Percentiles rank a stretch among this genome's conserved stretches.
phyloP scores from a whole-genome alignment of 2,888 invertebrate species.

The Tuta absoluta region DNA sequence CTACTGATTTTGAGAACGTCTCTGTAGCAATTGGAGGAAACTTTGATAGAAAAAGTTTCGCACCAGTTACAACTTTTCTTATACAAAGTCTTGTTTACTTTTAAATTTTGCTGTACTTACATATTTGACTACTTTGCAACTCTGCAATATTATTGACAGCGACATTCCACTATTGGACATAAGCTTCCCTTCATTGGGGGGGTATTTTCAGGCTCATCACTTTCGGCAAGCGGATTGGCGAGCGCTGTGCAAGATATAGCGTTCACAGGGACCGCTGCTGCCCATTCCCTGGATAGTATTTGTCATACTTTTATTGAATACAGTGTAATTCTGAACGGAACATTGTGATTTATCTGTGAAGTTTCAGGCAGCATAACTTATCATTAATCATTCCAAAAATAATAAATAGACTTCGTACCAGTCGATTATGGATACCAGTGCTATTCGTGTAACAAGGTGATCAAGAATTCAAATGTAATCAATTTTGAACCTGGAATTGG shows the following conservation, averaged over 20 bases:
- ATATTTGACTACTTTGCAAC: background rate
- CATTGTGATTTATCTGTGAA: background rate
- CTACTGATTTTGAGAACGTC: constrained; percentile 3
- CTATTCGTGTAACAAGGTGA: background rate
- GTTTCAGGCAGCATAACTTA: background rate
- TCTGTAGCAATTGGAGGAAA: constrained; percentile 15
- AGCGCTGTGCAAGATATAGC: too few species aligned
- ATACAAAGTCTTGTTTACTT: background rate
- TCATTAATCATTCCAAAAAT: background rate
- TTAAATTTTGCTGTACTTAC: constrained; percentile 8
- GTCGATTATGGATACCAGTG: background rate
- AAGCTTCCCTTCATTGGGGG: too few species aligned
- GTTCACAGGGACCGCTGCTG: too few species aligned
- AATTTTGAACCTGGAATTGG: too few species aligned
- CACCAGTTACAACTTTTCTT: background rate
- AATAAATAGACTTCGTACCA: constrained; percentile 1
- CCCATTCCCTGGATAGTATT: background rate
- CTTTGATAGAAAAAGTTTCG: constrained; percentile 12
- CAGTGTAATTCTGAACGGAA: background rate
- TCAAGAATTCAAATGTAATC: background rate
- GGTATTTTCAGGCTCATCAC: too few species aligned
- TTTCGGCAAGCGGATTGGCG: too few species aligned
- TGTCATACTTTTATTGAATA: too few species aligned
- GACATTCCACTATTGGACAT: too few species aligned
- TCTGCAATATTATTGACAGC: too few species aligned